Base-by-base conservation (phyloP, 2,888 invertebrate species). In the Acholoe squamosa region DNA sequence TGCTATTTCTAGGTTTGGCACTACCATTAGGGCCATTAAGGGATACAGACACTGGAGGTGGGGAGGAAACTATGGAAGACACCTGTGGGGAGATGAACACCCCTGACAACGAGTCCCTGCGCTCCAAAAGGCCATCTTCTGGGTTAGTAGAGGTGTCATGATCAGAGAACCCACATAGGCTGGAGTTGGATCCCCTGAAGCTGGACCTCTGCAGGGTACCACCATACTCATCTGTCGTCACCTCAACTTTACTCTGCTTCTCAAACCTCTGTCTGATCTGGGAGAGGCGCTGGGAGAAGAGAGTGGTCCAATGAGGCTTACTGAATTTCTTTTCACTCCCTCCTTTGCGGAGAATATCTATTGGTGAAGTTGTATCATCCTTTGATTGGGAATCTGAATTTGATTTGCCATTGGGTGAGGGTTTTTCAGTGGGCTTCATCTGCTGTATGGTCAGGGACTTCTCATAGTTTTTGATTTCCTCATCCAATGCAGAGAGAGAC, bases 251-350 rank as follows among this genome's bases (percentile, higher is more conserved):
- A 56, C 91, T 84, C 51, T 80, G 80, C 34, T 71, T 89, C 61
- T 91, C 91, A 51, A 91, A 90, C 56, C 89, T 76, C 80, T 91
- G 91, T 33, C 91, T 31, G 71, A 91, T 91, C 89, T 90, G 90
- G 10, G 86, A 54, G n/a, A 91, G 61, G 22, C 91, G 61, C 61
- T 90, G 88, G 0, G 90, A 90, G 51, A 91, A 91, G 43, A 90
- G 84, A 25, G 84, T 52, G 25, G 91, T 84, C 91, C 91, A 91
- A 51, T 90, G 89, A 14, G 90, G 86, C 54, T 86, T 86, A 19
- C 28, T 54, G 12, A 89, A 28, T n/a, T 76, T 76, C 89, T 71
- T 89, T 19, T 28, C 61, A 19, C 19, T 34, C 1, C 34, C 43
- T 19, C 43, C 43, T 5, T 25, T 71, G 0, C 28, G 7, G 25